Conservation (phyloP, 2,797 vertebrate species). For the Acanthurus leucopareius region DNA sequence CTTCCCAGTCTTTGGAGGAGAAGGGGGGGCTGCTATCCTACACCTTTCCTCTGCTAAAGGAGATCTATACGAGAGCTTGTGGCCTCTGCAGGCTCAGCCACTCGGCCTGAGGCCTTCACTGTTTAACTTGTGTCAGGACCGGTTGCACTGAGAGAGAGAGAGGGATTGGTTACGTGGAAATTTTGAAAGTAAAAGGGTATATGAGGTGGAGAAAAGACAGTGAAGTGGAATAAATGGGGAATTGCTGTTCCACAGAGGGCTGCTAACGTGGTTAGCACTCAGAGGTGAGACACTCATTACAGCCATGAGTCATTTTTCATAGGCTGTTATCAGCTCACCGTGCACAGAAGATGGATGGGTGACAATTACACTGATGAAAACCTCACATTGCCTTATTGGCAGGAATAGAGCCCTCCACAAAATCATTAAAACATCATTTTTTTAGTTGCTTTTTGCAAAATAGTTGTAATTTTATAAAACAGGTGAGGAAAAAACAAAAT, state of each 20-base stretch:
- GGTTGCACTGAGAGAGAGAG: slow-evolving; percentile 38
- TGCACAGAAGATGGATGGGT: slow-evolving; percentile 85
- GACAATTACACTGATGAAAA: slow-evolving; percentile 83
- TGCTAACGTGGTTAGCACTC: slow-evolving; percentile 66
- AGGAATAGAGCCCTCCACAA: slow-evolving; percentile 45
- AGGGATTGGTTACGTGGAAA: slow-evolving; percentile 50
- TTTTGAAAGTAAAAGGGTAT: slow-evolving; percentile 51
- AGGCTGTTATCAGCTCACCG: slow-evolving; percentile 80
- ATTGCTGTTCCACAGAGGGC: slow-evolving; percentile 66
- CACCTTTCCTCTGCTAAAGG: slow-evolving; percentile 40
- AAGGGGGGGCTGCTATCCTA: slow-evolving; percentile 41
- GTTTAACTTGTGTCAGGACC: slow-evolving; percentile 44
- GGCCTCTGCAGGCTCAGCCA: slow-evolving; percentile 8
- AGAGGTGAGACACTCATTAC: slow-evolving; percentile 81
- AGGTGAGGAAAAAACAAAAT: not conserved
- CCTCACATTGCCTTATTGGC: slow-evolving; percentile 59
- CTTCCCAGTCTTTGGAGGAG: slow-evolving; percentile 3
- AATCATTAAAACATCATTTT: slow-evolving; percentile 49
- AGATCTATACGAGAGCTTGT: slow-evolving; percentile 21
- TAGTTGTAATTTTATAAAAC: not conserved
- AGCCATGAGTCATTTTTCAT: slow-evolving; percentile 81
- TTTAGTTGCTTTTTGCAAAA: slow-evolving; percentile 22
- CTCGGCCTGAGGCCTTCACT: slow-evolving; percentile 19
- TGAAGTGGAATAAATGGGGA: slow-evolving; percentile 80
- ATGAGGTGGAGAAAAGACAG: slow-evolving; percentile 65